Percentiles rank a stretch among this genome's conserved stretches.
Conservation (phyloP, 2,113 vertebrate species). For the Sapajus apella region DNA sequence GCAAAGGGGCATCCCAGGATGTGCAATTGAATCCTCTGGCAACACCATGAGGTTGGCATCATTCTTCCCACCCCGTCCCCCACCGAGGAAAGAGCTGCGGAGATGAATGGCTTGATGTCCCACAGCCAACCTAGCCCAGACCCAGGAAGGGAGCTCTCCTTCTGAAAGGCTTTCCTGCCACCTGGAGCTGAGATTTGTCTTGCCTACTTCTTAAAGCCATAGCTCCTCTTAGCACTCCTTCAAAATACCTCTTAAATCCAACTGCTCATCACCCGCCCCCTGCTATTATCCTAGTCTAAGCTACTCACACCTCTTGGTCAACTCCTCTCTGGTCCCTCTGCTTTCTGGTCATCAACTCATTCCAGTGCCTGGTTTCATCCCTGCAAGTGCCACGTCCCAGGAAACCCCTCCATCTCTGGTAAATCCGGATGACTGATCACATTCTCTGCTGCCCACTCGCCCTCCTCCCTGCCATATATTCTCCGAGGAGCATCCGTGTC, state of each 20-base stretch:
- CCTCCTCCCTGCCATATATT: not conserved
- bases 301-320: not conserved
- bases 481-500: not conserved
- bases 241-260: not conserved
- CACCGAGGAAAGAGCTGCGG: not conserved
- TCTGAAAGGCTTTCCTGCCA: not conserved
- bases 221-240: not conserved
- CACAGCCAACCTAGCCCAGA: not conserved
- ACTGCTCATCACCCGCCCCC: rapidly evolving
- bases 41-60: not conserved
- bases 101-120: not conserved
- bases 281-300: no score
- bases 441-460: not conserved
- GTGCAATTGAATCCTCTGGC: not conserved
- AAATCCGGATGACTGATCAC: not conserved
- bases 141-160: not conserved
- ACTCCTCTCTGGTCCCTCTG: no score
- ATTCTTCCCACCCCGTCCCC: not conserved
- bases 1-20: not conserved
- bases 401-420: not conserved
- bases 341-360: not conserved
- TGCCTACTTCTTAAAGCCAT: not conserved
- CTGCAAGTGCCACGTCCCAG: not conserved
- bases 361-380: not conserved
- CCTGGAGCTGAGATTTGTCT: not conserved